Conservation (phyloP, 2,888 invertebrate species). For the Physocephala rufipes region DNA sequence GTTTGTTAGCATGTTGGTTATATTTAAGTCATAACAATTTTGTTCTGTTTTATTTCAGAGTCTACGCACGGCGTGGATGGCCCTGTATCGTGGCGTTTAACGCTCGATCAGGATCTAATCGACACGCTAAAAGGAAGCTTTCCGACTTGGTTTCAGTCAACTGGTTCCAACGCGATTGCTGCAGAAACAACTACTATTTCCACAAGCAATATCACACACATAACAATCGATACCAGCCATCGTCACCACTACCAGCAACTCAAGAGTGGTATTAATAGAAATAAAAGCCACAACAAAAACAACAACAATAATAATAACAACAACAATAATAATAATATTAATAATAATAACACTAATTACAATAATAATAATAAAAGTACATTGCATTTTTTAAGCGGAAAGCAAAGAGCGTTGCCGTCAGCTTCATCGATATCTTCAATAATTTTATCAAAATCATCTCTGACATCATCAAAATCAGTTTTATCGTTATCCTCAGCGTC, state of each 20-base stretch:
- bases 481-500: conserved; percentile 37
- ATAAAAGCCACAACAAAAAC: conserved; percentile 21
- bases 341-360: conserved; percentile 19
- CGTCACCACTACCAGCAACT: conserved; percentile 38
- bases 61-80: conserved; percentile 79
- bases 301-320: conserved; percentile 33
- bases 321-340: conserved; percentile 43
- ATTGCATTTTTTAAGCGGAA: conserved; percentile 52
- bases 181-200: conserved; percentile 37
- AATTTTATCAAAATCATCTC: conserved; percentile 44
- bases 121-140: conserved; percentile 92
- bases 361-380: conserved; percentile 45
- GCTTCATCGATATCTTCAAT: conserved; percentile 48
- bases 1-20: too few species aligned
- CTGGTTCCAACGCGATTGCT: conserved; percentile 46
- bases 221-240: conserved; percentile 45
- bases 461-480: conserved; percentile 45
- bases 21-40: too few species aligned
- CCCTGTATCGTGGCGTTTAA: conserved; percentile 89
- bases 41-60: conserved; percentile 69
- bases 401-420: conserved; percentile 49
- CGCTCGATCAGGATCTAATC: conserved; percentile 91
- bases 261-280: background rate
- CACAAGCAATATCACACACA: conserved; percentile 41
- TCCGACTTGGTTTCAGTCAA: conserved; percentile 88